phyloP scores from a whole-genome alignment of 1,140 invertebrate genomes.

The Galleria mellonella region DNA sequence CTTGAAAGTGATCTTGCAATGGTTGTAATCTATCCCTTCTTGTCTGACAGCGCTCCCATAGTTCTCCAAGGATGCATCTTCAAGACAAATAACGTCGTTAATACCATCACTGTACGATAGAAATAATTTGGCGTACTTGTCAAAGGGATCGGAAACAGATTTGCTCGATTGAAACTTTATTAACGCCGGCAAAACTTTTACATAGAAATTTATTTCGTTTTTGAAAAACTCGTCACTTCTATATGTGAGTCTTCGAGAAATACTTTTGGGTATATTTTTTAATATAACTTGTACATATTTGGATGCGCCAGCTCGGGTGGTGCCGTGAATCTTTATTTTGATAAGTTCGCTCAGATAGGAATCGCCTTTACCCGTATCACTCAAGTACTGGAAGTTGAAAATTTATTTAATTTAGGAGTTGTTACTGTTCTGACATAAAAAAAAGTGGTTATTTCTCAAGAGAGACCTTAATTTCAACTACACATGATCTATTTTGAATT shows the following conservation, averaged over 20 bases:
- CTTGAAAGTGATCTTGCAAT: conserved; percentile 74
- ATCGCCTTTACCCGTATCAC: conserved; percentile 76
- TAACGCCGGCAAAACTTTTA: conserved; percentile 73
- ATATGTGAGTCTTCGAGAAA: conserved; percentile 77
- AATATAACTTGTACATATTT: conserved; percentile 73
- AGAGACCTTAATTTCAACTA: too few species aligned
- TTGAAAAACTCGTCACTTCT: conserved; percentile 80
- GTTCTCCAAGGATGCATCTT: conserved; percentile 76
- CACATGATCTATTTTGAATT: too few species aligned
- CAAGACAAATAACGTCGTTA: conserved; percentile 80
- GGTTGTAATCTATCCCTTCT: conserved; percentile 69
- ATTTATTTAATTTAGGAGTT: too few species aligned
- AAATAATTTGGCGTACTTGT: conserved; percentile 74
- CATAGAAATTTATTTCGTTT: conserved; percentile 81
- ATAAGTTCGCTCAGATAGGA: conserved; percentile 79
- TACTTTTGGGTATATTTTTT: conserved; percentile 78
- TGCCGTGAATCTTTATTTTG: conserved; percentile 74
- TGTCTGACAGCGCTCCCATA: conserved; percentile 72
- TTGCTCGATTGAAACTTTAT: conserved; percentile 71
- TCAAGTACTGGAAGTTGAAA: conserved; percentile 41
- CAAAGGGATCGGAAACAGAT: conserved; percentile 65
- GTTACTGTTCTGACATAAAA: too few species aligned
- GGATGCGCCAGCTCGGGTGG: conserved; percentile 31
- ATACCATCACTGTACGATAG: conserved; percentile 74
- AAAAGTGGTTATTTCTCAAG: too few species aligned